phyloP scores from a whole-genome alignment of 2,113 vertebrate species.

The Microtus ochrogaster region DNA sequence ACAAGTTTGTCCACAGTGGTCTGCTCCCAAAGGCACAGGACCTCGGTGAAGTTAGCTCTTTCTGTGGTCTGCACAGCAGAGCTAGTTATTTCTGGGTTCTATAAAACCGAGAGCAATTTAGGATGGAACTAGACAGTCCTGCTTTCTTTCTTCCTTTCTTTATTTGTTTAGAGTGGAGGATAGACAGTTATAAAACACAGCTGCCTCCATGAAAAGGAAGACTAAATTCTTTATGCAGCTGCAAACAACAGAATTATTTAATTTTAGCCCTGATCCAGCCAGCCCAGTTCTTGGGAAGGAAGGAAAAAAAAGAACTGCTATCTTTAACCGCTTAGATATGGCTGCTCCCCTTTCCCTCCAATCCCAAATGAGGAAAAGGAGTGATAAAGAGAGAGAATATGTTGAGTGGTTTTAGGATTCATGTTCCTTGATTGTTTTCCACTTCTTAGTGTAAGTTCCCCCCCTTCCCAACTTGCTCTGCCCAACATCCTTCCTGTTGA shows the following conservation, averaged over 20 bases:
- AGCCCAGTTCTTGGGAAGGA: constrained; percentile 49
- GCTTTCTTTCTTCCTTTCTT: background rate
- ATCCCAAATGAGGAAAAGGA: background rate
- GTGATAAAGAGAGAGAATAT: background rate
- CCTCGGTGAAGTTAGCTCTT: background rate
- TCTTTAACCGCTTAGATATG: background rate
- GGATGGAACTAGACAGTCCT: background rate
- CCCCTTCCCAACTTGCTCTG: background rate
- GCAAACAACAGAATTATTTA: constrained; percentile 62
- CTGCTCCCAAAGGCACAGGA: background rate
- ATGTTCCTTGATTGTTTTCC: constrained; percentile 25
- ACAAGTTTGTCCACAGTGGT: background rate
- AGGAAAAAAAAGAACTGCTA: background rate
- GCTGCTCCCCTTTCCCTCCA: background rate
- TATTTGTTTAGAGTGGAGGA: constrained; percentile 66
- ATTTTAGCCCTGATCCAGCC: constrained; percentile 34
- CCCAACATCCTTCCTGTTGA: background rate
- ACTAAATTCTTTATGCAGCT: constrained; percentile 44
- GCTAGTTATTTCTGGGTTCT: constrained; percentile 33
- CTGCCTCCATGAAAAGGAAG: constrained; percentile 53
- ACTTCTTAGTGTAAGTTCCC: background rate
- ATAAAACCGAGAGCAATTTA: constrained; percentile 34
- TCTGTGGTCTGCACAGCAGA: background rate
- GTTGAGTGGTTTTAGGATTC: constrained; percentile 37
- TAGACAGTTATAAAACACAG: constrained; percentile 73